A percentile compares a stretch with the other conserved stretches of the same genome.
phyloP scores from a whole-genome alignment of 1,140 invertebrate genomes.

The Leptinotarsa undecemlineata region DNA sequence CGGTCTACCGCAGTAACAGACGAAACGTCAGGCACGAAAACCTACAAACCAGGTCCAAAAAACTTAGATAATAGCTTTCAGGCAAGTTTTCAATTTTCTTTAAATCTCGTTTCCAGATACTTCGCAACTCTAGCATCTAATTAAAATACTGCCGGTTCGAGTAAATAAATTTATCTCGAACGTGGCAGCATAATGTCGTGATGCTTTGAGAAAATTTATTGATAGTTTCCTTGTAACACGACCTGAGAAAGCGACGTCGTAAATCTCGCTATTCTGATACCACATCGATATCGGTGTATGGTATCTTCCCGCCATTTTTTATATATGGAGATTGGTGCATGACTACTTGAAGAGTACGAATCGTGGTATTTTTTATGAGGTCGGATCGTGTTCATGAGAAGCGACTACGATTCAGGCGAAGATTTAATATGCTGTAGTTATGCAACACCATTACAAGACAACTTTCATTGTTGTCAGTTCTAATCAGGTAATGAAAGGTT shows the following conservation, averaged over 20 bases:
- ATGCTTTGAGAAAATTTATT: constrained; percentile 22
- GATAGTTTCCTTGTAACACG: constrained; percentile 22
- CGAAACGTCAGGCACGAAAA: no score
- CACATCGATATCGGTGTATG: neutral
- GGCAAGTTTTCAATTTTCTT: no score
- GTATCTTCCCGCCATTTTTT: constrained; percentile 19
- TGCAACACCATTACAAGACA: no score
- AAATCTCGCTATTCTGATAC: constrained; percentile 22
- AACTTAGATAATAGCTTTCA: no score
- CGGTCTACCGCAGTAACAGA: no score
- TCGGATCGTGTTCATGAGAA: neutral
- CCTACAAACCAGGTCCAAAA: no score
- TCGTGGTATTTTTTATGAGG: neutral
- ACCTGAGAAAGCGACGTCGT: constrained; percentile 18
- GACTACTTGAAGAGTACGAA: constrained; percentile 7
- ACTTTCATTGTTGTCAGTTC: no score
- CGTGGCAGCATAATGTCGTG: constrained; percentile 14
- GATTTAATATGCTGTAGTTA: neutral
- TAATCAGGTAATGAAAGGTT: no score
- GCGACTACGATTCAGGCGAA: neutral
- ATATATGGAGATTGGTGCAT: constrained; percentile 20
- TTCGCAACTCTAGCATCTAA: neutral
- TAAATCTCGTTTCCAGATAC: neutral
- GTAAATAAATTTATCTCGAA: neutral
- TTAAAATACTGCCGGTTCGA: neutral